These are phyloP conservation scores for Palythoa heliodiscus DNA, from an alignment of 92 coral and sea anemone genomes.

Conservation along the genomic window DNA sequence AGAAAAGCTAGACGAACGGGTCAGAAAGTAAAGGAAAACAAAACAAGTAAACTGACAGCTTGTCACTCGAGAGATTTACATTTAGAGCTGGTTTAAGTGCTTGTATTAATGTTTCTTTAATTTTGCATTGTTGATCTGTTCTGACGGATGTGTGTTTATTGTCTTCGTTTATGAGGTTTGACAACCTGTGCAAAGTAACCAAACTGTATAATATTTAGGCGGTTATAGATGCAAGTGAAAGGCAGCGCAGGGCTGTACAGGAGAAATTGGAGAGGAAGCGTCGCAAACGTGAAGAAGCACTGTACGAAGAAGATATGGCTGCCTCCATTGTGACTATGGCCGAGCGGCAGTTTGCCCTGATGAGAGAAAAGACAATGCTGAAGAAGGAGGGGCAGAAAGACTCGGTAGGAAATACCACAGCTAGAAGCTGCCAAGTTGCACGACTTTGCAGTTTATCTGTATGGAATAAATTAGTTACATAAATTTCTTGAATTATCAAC, in stretches of 20 bases:
- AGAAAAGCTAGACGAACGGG: no score
- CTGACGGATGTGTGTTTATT: no score
- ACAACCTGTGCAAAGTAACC: background rate
- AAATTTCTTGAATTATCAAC: no score
- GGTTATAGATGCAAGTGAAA: constrained; percentile 73
- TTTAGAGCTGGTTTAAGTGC: no score
- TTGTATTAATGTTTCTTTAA: no score
- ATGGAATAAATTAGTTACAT: no score
- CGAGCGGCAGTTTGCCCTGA: constrained; percentile 88
- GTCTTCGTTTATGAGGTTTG: no score
- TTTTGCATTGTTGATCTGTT: no score
- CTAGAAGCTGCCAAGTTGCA: background rate
- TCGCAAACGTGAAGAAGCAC: constrained; percentile 89
- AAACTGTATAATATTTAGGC: constrained; percentile 57
- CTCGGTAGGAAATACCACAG: constrained; percentile 52
- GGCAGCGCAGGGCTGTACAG: constrained; percentile 81
- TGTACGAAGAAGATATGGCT: constrained; percentile 95
- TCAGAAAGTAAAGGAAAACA: no score
- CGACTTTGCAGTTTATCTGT: background rate
- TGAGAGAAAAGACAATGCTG: constrained; percentile 94
- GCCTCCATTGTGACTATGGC: constrained; percentile 96
- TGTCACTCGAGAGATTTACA: no score
- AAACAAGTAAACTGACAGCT: no score
- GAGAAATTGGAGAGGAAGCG: constrained; percentile 90
- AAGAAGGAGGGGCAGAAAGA: constrained; percentile 83